These are phyloP conservation scores for Cryptosula pallasiana DNA, from an alignment of 2,888 invertebrate species.

Conservation along the genomic window DNA sequence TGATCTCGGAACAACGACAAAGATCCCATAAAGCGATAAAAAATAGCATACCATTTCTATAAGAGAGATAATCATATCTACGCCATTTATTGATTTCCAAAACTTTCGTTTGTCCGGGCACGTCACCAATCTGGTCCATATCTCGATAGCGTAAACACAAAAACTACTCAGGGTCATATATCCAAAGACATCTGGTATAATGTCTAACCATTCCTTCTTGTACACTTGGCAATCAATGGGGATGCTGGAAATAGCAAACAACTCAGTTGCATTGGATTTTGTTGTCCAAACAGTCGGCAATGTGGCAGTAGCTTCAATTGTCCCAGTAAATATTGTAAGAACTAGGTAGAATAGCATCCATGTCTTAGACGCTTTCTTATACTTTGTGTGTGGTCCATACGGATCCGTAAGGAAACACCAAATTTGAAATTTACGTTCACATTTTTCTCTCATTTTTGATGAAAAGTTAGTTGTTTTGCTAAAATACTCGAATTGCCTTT, in stretches of 20 bases:
- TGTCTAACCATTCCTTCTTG: neutral
- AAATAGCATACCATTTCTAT: neutral
- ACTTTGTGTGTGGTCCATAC: constrained; percentile 12
- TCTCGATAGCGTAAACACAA: neutral
- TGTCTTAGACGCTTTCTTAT: neutral
- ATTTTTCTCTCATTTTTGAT: neutral
- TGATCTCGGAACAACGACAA: neutral
- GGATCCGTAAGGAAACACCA: constrained; percentile 15
- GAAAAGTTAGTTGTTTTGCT: neutral
- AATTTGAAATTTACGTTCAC: neutral
- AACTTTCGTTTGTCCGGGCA: neutral
- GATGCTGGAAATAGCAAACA: too few species aligned
- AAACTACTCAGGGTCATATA: neutral
- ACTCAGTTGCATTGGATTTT: neutral
- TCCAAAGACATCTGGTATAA: neutral
- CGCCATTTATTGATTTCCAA: neutral
- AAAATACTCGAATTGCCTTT: constrained; percentile 16
- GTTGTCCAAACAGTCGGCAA: neutral
- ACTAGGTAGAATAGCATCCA: neutral
- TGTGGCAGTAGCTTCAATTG: neutral
- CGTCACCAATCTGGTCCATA: neutral
- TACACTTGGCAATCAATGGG: neutral
- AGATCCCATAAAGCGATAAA: neutral
- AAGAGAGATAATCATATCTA: neutral
- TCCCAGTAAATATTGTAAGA: neutral